Percentiles rank a stretch among this genome's conserved stretches.
These are phyloP conservation scores for Ceyx margarethae DNA, from an alignment of 2,113 vertebrate genomes.

Conservation along the genomic window DNA sequence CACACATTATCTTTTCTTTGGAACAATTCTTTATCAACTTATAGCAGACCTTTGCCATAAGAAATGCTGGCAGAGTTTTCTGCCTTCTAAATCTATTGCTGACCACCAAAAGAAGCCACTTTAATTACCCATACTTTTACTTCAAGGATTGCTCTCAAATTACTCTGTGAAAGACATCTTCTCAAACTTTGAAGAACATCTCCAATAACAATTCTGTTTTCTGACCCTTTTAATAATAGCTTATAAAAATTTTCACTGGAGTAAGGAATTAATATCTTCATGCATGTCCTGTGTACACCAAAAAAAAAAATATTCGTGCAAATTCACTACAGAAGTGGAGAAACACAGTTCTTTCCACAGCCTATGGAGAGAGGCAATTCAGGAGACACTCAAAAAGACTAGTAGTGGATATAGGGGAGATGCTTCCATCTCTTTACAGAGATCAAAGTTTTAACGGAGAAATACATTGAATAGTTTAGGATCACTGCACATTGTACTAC, in stretches of 20 bases:
- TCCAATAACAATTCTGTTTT: not conserved
- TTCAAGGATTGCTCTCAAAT: not conserved
- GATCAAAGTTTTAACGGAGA: not conserved
- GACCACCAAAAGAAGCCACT: not conserved
- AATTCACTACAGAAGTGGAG: not conserved
- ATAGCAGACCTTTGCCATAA: not conserved
- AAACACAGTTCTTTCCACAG: not conserved
- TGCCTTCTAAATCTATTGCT: not conserved
- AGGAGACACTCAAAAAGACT: not conserved
- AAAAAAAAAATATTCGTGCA: not conserved
- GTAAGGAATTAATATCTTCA: not conserved
- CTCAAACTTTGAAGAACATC: not conserved
- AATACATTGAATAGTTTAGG: not conserved
- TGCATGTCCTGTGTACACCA: not conserved
- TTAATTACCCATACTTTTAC: not conserved
- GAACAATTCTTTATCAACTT: constrained; percentile 32
- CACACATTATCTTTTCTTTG: not conserved
- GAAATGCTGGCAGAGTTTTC: not conserved
- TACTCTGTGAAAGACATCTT: not conserved
- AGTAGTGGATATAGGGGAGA: not conserved
- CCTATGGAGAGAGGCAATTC: not conserved
- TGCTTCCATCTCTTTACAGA: not conserved
- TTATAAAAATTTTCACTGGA: not conserved
- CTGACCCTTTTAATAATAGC: not conserved
- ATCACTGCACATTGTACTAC: not conserved